Base-by-base conservation (phyloP, 2,888 invertebrate genomes). In the Rhodophaea formosa region DNA sequence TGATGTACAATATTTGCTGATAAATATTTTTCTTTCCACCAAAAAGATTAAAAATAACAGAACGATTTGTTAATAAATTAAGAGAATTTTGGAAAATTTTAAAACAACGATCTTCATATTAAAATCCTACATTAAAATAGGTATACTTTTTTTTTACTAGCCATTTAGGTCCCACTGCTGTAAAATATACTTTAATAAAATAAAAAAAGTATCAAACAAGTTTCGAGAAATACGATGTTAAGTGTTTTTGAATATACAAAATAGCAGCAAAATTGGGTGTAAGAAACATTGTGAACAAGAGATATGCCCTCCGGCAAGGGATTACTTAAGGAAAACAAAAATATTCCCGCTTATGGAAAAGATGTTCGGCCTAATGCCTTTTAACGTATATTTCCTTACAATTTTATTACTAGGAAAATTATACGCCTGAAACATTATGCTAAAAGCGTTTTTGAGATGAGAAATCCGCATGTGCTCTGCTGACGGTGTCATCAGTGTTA, bases 301-400 rank as follows among this genome's bases (percentile, higher is more conserved):
- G 53, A 42, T 54, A 29, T 54, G 30, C 53, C 53, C 53, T 44
- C 30, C 15, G 43, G 53, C 53, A 30, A 54, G 53, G 53, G 53
- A 54, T 54, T 54, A 54, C 53, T 54, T 54, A 54, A 30, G 53
- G 44, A 54, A 54, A 54, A 54, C 53, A 54, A 54, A 54, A 54
- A 54, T 44, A 44, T 30, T 44, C 14, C 53, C 39, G 53, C 44
- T 54, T 53, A 44, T 54, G 30, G 32, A 44, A 44, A 54, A 44
- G 23, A 54, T 45, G 45, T 44, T 54, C 29, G 53, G 53, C 43
- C 53, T 32, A 54, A 54, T 54, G 44, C 44, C 14, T 43, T 47
- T 44, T 45, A 14, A 44, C 29, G 53, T 44, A 44, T 54, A 42
- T 54, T 54, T 54, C 8, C 53, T 53, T 23, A 53, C 53, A n/a